Base-by-base conservation (phyloP, 2,797 vertebrate genomes). In the Pogonophryne albipinna region DNA sequence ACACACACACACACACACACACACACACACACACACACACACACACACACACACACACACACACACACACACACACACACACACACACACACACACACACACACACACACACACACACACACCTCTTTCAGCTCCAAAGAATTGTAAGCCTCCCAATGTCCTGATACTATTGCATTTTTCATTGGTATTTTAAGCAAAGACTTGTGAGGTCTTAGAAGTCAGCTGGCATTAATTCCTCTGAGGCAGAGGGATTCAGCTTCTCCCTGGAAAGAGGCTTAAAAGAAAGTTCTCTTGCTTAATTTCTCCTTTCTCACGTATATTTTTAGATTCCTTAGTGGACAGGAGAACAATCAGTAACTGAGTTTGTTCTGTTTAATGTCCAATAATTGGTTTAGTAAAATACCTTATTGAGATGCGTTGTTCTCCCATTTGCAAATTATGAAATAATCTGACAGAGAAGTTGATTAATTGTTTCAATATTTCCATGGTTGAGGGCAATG, bases 181-280 rank as follows among this genome's bases (percentile, higher is more conserved):
- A 86, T 91, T 84, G 87, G 91, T 91, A 93, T 94, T 94, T 94
- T 89, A 91, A 94, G 90, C 85, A 85, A 92, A 88, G 86, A 88
- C 84, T 91, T 90, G 83, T 88, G 87, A 87, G 91, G 89, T 91
- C 91, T 95, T 92, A 93, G 80, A 91, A 93, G 87, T 93, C 92
- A 93, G 93, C 89, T 92, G 93, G 89, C 88, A 87, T 84, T 89
- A 92, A 94, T 94, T 94, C 92, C 91, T 91, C 70, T 47, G 85
- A 91, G 89, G 85, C 80, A 31, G 73, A 78, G 61, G 78, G 84
- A 91, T 89, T 93, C 76, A 79, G 78, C 81, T 73, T 88, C 85
- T 93, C 79, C 64, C 84, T 85, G 84, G 59, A 92, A 93, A 92
- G 89, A 84, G 71, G 90, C 89, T 92, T 91, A 92, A 79, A 86